phyloP scores from a whole-genome alignment of 2,113 vertebrate species.

The Sphyrna mokarran region DNA sequence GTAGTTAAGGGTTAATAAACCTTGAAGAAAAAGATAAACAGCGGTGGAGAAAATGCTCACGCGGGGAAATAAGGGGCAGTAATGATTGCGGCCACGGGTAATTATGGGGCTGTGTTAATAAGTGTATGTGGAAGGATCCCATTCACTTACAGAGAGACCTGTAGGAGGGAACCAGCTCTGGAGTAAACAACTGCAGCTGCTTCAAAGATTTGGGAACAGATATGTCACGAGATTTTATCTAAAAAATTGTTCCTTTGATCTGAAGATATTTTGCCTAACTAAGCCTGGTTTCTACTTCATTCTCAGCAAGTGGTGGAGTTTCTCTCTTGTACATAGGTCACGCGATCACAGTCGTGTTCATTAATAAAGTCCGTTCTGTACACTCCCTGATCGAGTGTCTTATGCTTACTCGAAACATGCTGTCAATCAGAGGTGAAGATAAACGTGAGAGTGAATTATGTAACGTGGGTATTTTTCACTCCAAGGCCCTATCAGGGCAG shows the following conservation, averaged over 20 bases:
- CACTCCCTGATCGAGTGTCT: background rate
- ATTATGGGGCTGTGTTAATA: background rate
- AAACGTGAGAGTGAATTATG: background rate
- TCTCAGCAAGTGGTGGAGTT: background rate
- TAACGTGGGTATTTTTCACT: background rate
- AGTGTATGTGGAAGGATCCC: background rate
- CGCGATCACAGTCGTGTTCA: background rate
- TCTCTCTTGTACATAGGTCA: background rate
- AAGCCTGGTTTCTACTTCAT: background rate
- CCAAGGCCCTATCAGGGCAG: background rate
- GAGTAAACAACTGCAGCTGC: background rate
- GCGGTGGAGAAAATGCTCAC: background rate
- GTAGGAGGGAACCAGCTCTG: background rate
- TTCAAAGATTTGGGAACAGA: background rate
- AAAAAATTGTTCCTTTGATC: background rate
- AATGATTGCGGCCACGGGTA: background rate
- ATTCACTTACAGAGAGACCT: background rate
- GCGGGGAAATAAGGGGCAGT: background rate
- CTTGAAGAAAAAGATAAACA: background rate
- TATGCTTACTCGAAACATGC: background rate
- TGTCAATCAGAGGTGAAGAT: background rate
- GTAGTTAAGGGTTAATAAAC: background rate
- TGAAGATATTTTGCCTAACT: background rate
- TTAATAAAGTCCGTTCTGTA: background rate
- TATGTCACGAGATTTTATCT: background rate